Evolutionary conservation across 2,797 vertebrate genomes (phyloP), one percentile per base, ranked within the genome.

Genomic region (Phoxinus dragarum): DNA sequence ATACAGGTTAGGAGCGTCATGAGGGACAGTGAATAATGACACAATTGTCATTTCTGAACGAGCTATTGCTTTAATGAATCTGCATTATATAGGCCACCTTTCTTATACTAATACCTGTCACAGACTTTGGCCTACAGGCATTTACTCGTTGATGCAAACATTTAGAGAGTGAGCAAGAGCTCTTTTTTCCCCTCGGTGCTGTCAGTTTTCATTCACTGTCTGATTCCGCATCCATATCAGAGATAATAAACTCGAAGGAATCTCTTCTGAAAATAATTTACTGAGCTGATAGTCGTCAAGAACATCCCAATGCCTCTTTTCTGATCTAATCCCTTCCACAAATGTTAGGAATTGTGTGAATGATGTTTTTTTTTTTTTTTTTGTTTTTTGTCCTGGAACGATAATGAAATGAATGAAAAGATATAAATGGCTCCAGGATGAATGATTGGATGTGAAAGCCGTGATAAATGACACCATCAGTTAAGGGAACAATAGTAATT

Each of bases 401-500:
- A 49, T 80, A 74, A 80, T 85, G 36, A 49, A 80, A 80, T 27
- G 68, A 80, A 85, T 80, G 36, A 42, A 72, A 75, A 52, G 59
- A 71, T 78, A 79, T 78, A 69, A 84, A 84, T 78, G n/a, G 75
- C 36, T 56, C 38, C 64, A 31, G 64, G 17, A 56, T 36, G 69
- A 80, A 67, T 27, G 44, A 52, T 49, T 74, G 40, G 16, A 40
- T 64, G 73, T 77, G 68, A 73, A 82, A 82, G 74, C 54, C 56
- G 66, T 81, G 79, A 64, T 81, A 75, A 85, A 84, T 85, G 79
- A 34, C 61, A 73, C 61, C 84, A 84, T 88, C 73, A 79, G 82
- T 82, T 78, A 85, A 34, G 77, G 68, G 82, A 59, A 87, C 89
- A 88, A 87, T 88, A 80, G 86, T 84, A 87, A 87, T 87, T 85